These are phyloP conservation scores for Mus minutoides DNA, from an alignment of 2,797 vertebrate species.

Conservation along the genomic window DNA sequence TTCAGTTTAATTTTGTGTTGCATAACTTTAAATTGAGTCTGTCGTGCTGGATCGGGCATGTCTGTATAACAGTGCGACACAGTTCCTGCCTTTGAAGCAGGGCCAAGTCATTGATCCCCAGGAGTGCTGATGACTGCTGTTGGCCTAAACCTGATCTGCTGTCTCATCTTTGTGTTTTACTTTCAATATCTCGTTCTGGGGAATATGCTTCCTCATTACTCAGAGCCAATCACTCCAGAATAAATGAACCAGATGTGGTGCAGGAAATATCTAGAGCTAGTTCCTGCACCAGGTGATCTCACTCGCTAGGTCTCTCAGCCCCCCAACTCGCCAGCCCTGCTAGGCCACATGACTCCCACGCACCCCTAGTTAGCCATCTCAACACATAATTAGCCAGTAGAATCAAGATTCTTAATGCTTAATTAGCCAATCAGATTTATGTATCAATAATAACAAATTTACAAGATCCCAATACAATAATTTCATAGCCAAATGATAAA, in stretches of 20 bases:
- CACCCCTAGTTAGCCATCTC: too few relatives aligned
- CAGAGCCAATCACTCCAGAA: background rate
- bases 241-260: background rate
- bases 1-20: background rate
- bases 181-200: background rate
- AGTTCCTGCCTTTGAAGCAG: background rate
- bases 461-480: too few relatives aligned
- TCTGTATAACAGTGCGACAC: background rate
- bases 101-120: background rate
- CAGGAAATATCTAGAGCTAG: too few relatives aligned
- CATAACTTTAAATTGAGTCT: slow-evolving; percentile 19
- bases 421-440: too few relatives aligned
- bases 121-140: background rate
- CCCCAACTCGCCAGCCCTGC: too few relatives aligned
- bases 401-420: too few relatives aligned
- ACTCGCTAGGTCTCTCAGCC: too few relatives aligned
- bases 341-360: too few relatives aligned
- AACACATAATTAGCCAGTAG: too few relatives aligned
- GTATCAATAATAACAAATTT: too few relatives aligned
- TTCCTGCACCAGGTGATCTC: too few relatives aligned
- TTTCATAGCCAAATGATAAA: too few relatives aligned
- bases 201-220: background rate
- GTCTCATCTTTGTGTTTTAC: background rate
- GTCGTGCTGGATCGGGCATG: background rate
- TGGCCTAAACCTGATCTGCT: background rate